Conservation (phyloP, 2,888 invertebrate species). For the Drosophila pseudotakahashii region DNA sequence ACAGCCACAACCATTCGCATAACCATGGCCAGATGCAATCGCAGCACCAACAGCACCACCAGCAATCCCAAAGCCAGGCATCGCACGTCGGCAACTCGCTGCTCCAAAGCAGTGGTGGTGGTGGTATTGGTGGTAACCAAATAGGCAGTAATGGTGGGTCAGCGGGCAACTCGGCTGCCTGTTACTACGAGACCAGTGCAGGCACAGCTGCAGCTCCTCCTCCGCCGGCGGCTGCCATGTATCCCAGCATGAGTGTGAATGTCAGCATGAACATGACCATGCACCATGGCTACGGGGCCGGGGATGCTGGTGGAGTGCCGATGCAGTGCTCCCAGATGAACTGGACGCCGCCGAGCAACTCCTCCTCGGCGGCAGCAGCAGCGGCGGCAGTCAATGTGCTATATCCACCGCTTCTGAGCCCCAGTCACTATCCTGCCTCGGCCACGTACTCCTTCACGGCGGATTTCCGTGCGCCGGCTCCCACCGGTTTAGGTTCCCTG, state of each 20-base stretch:
- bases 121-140: conserved; percentile 47
- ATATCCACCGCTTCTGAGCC: conserved; percentile 88
- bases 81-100: conserved; percentile 74
- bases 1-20: conserved; percentile 51
- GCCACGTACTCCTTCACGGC: conserved; percentile 94
- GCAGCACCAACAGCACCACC: conserved; percentile 52
- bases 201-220: conserved; percentile 18
- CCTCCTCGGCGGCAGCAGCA: conserved; percentile 86
- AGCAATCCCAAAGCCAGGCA: conserved; percentile 72
- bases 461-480: conserved; percentile 88
- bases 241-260: conserved; percentile 98
- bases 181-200: conserved; percentile 81
- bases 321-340: conserved; percentile 89
- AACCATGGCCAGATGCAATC: conserved; percentile 61
- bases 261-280: conserved; percentile 99
- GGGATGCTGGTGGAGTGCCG: conserved; percentile 82
- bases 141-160: conserved; percentile 35
- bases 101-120: conserved; percentile 49
- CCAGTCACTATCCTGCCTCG: conserved; percentile 87
- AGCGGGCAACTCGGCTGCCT: conserved; percentile 47
- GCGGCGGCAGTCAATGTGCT: conserved; percentile 87
- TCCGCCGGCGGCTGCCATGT: conserved; percentile 85
- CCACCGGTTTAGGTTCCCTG: conserved; percentile 85
- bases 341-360: conserved; percentile 88
- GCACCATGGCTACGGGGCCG: conserved; percentile 90